phyloP scores from a whole-genome alignment of 2,113 vertebrate species.

The Tretioscincus oriximinensis region DNA sequence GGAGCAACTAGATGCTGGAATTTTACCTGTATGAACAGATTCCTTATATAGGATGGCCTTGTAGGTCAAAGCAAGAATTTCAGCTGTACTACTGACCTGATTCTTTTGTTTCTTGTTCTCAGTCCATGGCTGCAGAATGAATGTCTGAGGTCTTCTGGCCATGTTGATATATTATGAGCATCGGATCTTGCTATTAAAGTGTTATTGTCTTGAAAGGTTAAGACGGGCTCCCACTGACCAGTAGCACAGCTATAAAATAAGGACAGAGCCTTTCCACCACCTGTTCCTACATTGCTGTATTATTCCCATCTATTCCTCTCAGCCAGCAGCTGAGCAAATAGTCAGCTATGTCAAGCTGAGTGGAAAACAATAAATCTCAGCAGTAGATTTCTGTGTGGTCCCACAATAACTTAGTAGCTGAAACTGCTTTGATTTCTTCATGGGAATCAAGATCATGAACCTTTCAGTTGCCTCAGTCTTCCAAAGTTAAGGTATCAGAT shows the following conservation, averaged over 20 bases:
- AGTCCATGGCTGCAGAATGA: too few species aligned
- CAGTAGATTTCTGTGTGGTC: neutral
- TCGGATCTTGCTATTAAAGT: neutral
- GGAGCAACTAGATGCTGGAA: too few species aligned
- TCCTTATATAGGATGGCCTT: too few species aligned
- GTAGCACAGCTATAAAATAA: neutral
- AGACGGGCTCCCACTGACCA: neutral
- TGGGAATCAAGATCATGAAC: too few species aligned
- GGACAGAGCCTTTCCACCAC: neutral
- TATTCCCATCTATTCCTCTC: conserved; percentile 1
- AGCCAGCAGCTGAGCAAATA: conserved; percentile 28
- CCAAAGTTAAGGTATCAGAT: neutral
- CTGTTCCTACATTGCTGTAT: conserved; percentile 3
- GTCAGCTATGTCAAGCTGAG: neutral
- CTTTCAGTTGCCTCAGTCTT: too few species aligned
- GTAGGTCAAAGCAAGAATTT: too few species aligned
- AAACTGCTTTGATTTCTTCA: neutral
- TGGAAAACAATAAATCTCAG: neutral
- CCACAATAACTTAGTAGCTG: neutral
- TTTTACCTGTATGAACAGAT: too few species aligned
- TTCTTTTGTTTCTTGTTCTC: too few species aligned
- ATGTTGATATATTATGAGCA: neutral
- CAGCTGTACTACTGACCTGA: too few species aligned
- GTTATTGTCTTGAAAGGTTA: neutral
- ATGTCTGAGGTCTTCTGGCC: neutral